Evolutionary conservation across 2,797 vertebrate genomes (phyloP).

Genomic region (Chiloscyllium punctatum): DNA sequence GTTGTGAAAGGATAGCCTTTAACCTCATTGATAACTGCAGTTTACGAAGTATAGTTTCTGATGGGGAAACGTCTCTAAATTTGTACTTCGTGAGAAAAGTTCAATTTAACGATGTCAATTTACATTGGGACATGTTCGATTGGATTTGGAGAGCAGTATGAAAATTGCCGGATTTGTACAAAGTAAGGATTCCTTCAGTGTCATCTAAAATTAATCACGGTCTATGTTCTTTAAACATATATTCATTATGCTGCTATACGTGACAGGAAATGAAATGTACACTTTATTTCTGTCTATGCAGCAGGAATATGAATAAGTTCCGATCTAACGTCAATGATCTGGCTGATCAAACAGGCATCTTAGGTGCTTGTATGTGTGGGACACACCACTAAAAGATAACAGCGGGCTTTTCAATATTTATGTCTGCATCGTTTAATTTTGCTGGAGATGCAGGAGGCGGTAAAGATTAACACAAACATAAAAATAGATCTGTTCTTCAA

Average conservation of each 20-base stretch:
- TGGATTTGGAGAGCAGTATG: no score
- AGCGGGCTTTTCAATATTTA: background rate
- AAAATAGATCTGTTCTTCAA: background rate
- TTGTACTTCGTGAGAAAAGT: background rate
- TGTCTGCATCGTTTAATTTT: background rate
- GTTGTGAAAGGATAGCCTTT: background rate
- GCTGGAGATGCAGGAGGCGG: background rate
- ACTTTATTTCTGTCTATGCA: background rate
- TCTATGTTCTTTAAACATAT: background rate
- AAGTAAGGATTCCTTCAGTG: background rate
- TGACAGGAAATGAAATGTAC: constrained; percentile 12
- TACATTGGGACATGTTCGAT: background rate
- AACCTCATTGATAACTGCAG: background rate
- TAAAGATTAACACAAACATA: background rate
- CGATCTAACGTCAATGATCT: background rate
- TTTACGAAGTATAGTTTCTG: background rate
- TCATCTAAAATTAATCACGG: background rate
- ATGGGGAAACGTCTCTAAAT: background rate
- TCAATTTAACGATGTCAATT: background rate
- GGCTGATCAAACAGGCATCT: background rate
- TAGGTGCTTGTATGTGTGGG: background rate
- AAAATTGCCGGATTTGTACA: background rate
- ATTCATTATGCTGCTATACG: background rate
- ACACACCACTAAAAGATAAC: background rate
- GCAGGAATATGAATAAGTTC: background rate